Evolutionary conservation across 2,888 invertebrate species (phyloP), one percentile per base, ranked within the genome.

Genomic region (Pheosia tremula): DNA sequence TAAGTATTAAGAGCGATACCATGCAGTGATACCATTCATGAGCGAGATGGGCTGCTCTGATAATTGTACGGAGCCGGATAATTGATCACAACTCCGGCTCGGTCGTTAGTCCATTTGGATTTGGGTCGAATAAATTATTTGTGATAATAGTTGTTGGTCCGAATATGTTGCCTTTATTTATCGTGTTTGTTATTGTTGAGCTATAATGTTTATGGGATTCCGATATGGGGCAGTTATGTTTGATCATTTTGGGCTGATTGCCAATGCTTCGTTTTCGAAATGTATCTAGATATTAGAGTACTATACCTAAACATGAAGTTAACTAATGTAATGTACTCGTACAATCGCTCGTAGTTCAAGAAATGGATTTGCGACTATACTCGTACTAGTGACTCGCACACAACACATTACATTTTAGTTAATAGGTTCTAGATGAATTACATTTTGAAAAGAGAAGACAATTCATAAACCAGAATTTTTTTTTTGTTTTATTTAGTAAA

Each of bases 41-140:
- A 79, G 57, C 72, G 72, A 82, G 87, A 88, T 88, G 83, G 85
- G 86, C 65, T 72, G 71, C 67, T 64, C 69, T 67, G 88, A 88
- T 87, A 85, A 84, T 82, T 81, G 84, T 78, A 81, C 72, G 60
- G 69, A 75, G 71, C 68, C 60, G 66, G 68, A 69, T 78, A 79
- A 80, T 80, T 81, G 79, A 78, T 75, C 68, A 72, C 69, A 74
- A 67, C 67, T 71, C 72, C 65, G 24, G 56, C 58, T 59, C 39
- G 57, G 66, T 74, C 73, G 79, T 77, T 74, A 75, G 71, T 77
- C 75, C 69, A 77, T 80, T 81, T 79, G 79, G 82, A 81, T 82
- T 82, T 78, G 79, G 83, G 82, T 80, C 79, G 72, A 71, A 79
- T 77, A 75, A 72, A 80, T 83, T 73, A 79, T 79, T 80, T 80